Percentiles rank a stretch among this genome's conserved stretches.
These are phyloP conservation scores for Amblyopsis rosae DNA, from an alignment of 2,113 vertebrate species.

Conservation along the genomic window DNA sequence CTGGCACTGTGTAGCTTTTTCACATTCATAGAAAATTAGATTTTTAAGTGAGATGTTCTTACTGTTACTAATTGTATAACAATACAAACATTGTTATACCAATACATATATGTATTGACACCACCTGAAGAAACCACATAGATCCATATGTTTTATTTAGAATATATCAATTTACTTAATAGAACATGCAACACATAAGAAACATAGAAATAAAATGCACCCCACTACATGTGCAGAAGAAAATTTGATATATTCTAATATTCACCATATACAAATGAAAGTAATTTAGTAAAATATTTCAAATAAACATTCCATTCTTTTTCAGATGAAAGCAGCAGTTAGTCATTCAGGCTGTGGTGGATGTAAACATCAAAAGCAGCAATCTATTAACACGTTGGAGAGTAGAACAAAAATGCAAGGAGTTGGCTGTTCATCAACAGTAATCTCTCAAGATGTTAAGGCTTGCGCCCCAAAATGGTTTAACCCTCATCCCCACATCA, in stretches of 20 bases:
- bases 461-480: no score
- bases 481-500: slow-evolving; percentile 32
- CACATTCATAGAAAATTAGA: no score
- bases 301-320: not conserved
- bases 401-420: no score
- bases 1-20: no score
- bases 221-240: no score
- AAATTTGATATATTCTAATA: not conserved
- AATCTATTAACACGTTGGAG: no score
- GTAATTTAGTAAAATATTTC: no score
- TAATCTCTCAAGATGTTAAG: no score
- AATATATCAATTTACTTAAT: slow-evolving; percentile 39
- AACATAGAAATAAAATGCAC: slow-evolving; percentile 2
- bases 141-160: slow-evolving; percentile 37
- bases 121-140: not conserved
- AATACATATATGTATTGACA: not conserved
- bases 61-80: no score
- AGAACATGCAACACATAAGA: not conserved
- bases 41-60: no score
- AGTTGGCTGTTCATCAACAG: no score
- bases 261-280: not conserved
- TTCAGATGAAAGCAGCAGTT: not conserved
- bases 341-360: not conserved
- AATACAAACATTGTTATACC: no score
- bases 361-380: not conserved